Evolutionary conservation across 2,797 vertebrate genomes (phyloP), one percentile per base, ranked within the genome.

Genomic region (Lindbergichthys nudifrons): DNA sequence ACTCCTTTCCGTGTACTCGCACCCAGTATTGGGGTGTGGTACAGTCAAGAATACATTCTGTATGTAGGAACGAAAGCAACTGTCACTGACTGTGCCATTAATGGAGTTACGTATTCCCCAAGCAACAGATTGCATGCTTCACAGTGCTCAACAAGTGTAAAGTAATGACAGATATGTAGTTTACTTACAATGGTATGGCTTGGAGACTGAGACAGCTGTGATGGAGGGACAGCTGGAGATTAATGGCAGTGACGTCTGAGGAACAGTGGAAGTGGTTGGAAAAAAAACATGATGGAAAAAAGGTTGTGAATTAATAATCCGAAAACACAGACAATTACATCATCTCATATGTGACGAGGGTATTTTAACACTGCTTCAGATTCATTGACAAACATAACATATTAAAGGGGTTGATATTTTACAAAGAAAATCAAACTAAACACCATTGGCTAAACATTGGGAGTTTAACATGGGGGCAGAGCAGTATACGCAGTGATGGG

Each of bases 221-320:
- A 52, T 66, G 70, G 50, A 66, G 15, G 11, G 71, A 76, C 85
- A 89, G 79, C 87, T 87, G 85, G 54, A 79, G 58, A 61, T 42
- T 8, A 32, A 77, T 26, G 63, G 16, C 14, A 30, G 43, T 9
- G 58, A 46, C 18, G 21, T 26, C 43, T 14, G 5, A 47, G 18
- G 23, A 68, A 80, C 66, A 62, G 52, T 30, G 53, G 50, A 16
- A 19, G 23, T 15, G 39, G 39, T 36, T 36, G 23, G 10, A 1
- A 7, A 26, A 26, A 26, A 26, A 26, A 68, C 19, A 36, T 41
- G 1, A 41, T 63, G 32, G 32, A 36, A 1, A 9, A 5, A 18
- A 48, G 71, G 3, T 3, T 19, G 1, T 43, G 7, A 13, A 68
- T 13, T 11, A 19, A 15, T 60, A 26, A 46, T 51, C 1, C 18